These are phyloP conservation scores for Tachuris rubrigastra DNA, from an alignment of 2,113 vertebrate species.

Conservation along the genomic window DNA sequence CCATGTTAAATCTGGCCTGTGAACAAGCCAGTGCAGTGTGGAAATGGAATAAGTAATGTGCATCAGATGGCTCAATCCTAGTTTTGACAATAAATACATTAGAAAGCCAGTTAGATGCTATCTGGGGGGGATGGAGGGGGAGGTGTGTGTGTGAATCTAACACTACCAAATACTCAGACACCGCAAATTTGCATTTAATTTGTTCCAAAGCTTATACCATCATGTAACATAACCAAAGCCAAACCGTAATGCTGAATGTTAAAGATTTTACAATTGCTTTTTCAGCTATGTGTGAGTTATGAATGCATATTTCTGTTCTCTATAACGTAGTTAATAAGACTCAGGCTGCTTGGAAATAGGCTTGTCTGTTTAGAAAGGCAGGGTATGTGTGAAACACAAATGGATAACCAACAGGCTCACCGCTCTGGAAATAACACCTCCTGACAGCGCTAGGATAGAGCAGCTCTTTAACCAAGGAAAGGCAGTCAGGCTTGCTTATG, in stretches of 20 bases:
- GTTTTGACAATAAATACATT: neutral
- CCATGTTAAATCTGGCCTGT: neutral
- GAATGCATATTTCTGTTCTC: conserved; percentile 36
- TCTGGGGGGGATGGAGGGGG: neutral
- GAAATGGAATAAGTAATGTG: neutral
- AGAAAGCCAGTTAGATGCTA: neutral
- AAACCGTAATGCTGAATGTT: neutral
- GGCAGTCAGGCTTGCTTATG: conserved; percentile 13
- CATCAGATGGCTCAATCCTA: neutral
- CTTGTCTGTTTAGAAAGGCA: conserved; percentile 28
- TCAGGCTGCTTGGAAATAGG: conserved; percentile 43
- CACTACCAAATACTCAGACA: neutral
- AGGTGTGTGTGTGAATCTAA: too few species aligned
- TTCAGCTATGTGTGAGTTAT: conserved; percentile 45
- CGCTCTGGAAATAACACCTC: conserved; percentile 50
- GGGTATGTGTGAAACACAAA: conserved; percentile 23
- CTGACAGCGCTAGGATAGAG: conserved; percentile 36
- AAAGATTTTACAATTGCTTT: conserved; percentile 44
- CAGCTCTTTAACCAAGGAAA: conserved; percentile 12
- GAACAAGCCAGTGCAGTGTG: neutral
- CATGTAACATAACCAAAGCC: conserved; percentile 16
- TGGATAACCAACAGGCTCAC: conserved; percentile 40
- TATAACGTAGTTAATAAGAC: conserved; percentile 27
- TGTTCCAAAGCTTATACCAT: conserved; percentile 31
- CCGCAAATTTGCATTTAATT: neutral